A percentile compares a stretch with the other conserved stretches of the same genome.
phyloP scores from a whole-genome alignment of 2,888 invertebrate species.

The Mimumesa dahlbomi region DNA sequence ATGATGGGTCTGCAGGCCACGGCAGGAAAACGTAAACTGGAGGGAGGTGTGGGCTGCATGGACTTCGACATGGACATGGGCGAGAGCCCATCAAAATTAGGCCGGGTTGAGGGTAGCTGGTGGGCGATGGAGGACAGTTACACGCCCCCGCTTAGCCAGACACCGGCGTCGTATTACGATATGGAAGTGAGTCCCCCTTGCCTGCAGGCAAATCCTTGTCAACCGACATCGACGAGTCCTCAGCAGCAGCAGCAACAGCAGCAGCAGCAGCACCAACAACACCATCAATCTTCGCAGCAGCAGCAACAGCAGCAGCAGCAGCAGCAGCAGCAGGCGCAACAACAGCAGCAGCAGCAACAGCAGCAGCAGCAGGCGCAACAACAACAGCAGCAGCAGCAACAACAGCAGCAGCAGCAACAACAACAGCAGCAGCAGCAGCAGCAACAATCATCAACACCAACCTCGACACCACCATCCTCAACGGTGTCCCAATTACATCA shows the following conservation, averaged over 20 bases:
- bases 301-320: slow-evolving; percentile 57
- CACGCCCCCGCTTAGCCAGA: slow-evolving; percentile 70
- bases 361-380: slow-evolving; percentile 55
- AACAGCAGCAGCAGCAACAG: slow-evolving; percentile 41
- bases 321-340: too few relatives aligned
- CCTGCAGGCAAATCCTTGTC: slow-evolving; percentile 74
- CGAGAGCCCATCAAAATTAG: slow-evolving; percentile 83
- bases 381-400: slow-evolving; percentile 66
- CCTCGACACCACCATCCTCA: slow-evolving; percentile 47
- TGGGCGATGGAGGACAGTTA: slow-evolving; percentile 79
- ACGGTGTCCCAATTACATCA: slow-evolving; percentile 62
- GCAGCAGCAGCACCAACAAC: slow-evolving; percentile 70
- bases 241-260: slow-evolving; percentile 65
- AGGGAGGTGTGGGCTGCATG: slow-evolving; percentile 81
- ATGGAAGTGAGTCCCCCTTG: slow-evolving; percentile 75
- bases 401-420: slow-evolving; percentile 68
- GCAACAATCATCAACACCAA: slow-evolving; percentile 46
- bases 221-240: slow-evolving; percentile 62
- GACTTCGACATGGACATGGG: slow-evolving; percentile 82
- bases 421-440: slow-evolving; percentile 61
- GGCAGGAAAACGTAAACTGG: slow-evolving; percentile 86
- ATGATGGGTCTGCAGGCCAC: slow-evolving; percentile 89
- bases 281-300: too few relatives aligned
- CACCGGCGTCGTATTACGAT: slow-evolving; percentile 74
- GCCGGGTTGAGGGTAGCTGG: slow-evolving; percentile 79